Base-by-base conservation (phyloP, 2,113 vertebrate genomes). In the Ovibos moschatus region DNA sequence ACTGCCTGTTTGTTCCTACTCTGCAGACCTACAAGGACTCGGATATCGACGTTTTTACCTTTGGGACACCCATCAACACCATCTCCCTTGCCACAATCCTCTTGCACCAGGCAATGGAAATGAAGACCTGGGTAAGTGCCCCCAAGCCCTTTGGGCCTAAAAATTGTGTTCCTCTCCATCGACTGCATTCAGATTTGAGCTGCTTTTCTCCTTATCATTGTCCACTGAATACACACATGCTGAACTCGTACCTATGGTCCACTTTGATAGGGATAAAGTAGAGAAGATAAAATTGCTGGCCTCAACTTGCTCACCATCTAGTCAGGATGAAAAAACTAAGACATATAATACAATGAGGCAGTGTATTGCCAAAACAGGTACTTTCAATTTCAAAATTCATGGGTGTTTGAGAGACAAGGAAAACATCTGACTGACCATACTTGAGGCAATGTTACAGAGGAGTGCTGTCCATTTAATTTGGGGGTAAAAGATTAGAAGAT, bases 51-150 rank as follows among this genome's bases (percentile, higher is more conserved):
- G 76, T 99, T 74, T 99, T 99, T 91, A 99, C 99, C 25, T 99
- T 99, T 97, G 99, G 99, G 97, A 99, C 98, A 28, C 99, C 99
- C 19, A 98, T 99, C 97, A 99, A 99, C 97, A 99, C 99, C 5
- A 57, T 99, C 94, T 98, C 99, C 76, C 99, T 99, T 36, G 98
- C 99, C 97, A 99, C 99, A 94, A 99, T 99, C 97, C 99, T 99
- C 43, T 97, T 99, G 96, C 99, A 99, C 97, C 99, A 99, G 93
- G 99, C 99, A 53, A 99, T 99, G 97, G 99, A 99, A 98, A 99
- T 99, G 98, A 99, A 99, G 97, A 99, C 99, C 3, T 99, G 99
- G 99, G 99, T 99, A 99, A 81, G 99, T 98, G 40, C 13, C 64
- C 36, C 33, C 64, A 11, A 67, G 33, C 23, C n/a, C 7, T 5